Conservation (phyloP, 2,888 invertebrate species). For the Endomychus coccineus region DNA sequence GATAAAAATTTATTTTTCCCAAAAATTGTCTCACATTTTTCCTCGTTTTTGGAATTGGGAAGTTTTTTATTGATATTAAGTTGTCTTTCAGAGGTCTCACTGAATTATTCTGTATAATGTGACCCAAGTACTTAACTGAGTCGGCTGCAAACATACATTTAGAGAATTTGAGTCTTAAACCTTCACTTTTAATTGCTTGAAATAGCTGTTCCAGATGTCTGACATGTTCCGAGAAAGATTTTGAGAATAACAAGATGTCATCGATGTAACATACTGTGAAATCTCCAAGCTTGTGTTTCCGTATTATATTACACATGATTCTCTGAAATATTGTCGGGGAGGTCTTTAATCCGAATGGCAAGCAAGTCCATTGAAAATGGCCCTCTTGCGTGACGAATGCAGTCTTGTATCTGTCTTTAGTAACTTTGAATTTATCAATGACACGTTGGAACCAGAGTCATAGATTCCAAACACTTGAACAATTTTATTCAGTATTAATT, state of each 20-base stretch:
- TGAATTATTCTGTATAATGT: constrained; percentile 14
- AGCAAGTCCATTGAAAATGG: too few species aligned
- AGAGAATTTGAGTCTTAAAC: constrained; percentile 15
- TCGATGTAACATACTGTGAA: constrained; percentile 24
- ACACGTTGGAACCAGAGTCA: too few species aligned
- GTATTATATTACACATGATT: constrained; percentile 18
- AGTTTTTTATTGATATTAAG: constrained; percentile 14
- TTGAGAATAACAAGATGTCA: constrained; percentile 23
- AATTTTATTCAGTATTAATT: too few species aligned
- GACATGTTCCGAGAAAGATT: constrained; percentile 21
- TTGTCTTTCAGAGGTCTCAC: constrained; percentile 16
- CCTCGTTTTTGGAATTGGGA: constrained; percentile 14
- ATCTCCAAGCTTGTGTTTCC: constrained; percentile 16
- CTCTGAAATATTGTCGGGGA: constrained; percentile 22
- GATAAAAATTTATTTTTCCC: constrained; percentile 15
- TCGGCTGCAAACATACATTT: constrained; percentile 15
- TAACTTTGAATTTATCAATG: too few species aligned
- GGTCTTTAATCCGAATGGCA: too few species aligned
- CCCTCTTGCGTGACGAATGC: too few species aligned
- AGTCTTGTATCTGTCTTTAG: constrained; percentile 26
- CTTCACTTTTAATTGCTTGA: constrained; percentile 15
- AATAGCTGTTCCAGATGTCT: constrained; percentile 12
- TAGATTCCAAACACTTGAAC: too few species aligned
- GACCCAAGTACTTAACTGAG: constrained; percentile 15
- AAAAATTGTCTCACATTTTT: constrained; percentile 18